A percentile compares a stretch with the other conserved stretches of the same genome.
Evolutionary conservation across 2,888 invertebrate genomes (phyloP).

Genomic region (Iselma pallidipennis): DNA sequence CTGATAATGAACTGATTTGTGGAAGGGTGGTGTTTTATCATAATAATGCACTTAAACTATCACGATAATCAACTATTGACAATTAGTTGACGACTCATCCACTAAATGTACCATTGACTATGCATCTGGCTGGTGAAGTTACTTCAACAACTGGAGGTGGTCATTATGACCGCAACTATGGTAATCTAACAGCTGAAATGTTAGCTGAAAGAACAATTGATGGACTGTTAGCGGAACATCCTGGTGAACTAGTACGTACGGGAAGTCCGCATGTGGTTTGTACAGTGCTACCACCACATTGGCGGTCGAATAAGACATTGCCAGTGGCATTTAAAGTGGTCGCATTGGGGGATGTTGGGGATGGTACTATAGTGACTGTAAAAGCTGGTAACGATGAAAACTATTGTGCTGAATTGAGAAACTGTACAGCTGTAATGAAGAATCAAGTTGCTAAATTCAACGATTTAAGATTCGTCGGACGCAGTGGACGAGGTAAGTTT

Average conservation of each 20-base stretch:
- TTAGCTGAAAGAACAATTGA: conserved; percentile 85
- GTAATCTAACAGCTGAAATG: conserved; percentile 87
- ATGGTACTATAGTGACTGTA: conserved; percentile 95
- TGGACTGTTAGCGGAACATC: conserved; percentile 86
- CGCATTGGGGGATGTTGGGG: conserved; percentile 90
- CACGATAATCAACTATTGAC: not conserved
- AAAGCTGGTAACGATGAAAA: conserved; percentile 98
- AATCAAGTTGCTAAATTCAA: conserved; percentile 99
- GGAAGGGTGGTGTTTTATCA: not conserved
- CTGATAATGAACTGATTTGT: not conserved
- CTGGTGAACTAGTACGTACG: conserved; percentile 90
- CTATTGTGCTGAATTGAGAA: conserved; percentile 92
- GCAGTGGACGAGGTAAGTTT: conserved; percentile 93
- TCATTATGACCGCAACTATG: conserved; percentile 49
- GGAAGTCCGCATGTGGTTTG: conserved; percentile 95
- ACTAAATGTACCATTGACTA: conserved; percentile 56
- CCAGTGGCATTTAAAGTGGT: conserved; percentile 97
- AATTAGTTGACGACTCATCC: conserved; percentile 3
- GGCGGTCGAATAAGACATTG: conserved; percentile 98
- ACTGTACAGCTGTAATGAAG: conserved; percentile 96
- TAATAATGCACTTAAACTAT: not conserved
- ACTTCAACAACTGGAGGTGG: conserved; percentile 65
- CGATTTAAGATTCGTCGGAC: conserved; percentile 96
- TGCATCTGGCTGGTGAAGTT: conserved; percentile 80
- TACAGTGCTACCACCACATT: conserved; percentile 92